Evolutionary conservation across 2,113 vertebrate genomes (phyloP), one percentile per base, ranked within the genome.

Genomic region (Nothobranchius kuhntae): DNA sequence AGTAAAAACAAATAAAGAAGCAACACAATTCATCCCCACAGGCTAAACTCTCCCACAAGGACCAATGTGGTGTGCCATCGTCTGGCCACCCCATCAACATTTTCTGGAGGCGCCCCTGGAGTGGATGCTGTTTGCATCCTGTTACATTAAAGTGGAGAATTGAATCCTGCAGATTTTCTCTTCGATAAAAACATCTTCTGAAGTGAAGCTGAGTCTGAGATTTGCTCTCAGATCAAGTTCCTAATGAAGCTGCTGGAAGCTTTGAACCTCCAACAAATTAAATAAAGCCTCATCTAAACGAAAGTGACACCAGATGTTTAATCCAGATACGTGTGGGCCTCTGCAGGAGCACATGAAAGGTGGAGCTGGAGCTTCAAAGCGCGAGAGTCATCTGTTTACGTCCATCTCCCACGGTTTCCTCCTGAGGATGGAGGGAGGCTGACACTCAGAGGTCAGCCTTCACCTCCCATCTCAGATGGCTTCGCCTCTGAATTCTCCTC

Each of bases 291-390:
- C 40, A 42, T 59, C 2, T 68, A 60, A 86, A 81, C 46, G 50
- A 65, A 53, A 30, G 38, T 47, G 73, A 56, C 80, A 53, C 60
- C 44, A 50, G 69, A 58, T 46, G 61, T 38, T 15, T 71, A 63
- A 78, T 81, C 78, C 75, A 74, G 60, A 69, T 10, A 15, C 68
- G 51, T 1, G 53, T 2, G 26, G 55, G 44, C 45, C 68, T 75
- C 78, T 40, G 59, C 1, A 81, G 77, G 64, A 72, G 30, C 38
- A 76, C 82, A 84, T 80, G 80, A 87, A 87, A 89, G 77, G 55
- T 5, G 11, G 21, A 40, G 58, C 71, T 21, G 60, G 78, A 80
- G 84, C 89, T 87, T 91, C 88, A 89, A 84, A 89, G 86, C 73
- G 57, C 9, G 2, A 12, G 54, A 75, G 51, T 53, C 45, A 51